Percentiles rank a stretch among this genome's conserved stretches.
Evolutionary conservation across 1,140 invertebrate genomes (phyloP).

Genomic region (Andricus grossulariae): DNA sequence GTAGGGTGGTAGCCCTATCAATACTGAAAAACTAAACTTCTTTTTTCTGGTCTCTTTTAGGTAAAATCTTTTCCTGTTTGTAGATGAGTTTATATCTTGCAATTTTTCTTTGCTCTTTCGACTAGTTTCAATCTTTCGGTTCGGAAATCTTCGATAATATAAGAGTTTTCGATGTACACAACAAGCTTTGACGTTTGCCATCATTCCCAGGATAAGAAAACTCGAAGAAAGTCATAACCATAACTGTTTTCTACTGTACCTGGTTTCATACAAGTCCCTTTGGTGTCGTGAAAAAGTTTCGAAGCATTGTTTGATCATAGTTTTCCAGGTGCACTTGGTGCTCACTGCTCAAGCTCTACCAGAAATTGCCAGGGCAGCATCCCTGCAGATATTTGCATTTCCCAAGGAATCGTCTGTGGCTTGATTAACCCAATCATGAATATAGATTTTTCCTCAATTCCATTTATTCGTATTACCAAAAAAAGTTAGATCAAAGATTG

Average conservation of each 20-base stretch:
- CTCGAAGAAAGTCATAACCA: constrained; percentile 24
- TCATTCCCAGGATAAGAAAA: constrained; percentile 14
- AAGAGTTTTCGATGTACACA: neutral
- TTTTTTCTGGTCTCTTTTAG: neutral
- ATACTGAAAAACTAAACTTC: neutral
- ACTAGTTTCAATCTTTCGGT: neutral
- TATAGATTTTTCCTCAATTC: constrained; percentile 32
- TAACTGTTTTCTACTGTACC: constrained; percentile 10
- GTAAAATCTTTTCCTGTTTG: neutral
- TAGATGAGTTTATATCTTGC: neutral
- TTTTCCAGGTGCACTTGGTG: constrained; percentile 8
- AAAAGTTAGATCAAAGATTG: neutral
- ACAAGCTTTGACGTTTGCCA: constrained; percentile 5
- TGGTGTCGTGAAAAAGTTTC: constrained; percentile 47
- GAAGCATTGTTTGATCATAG: constrained; percentile 48
- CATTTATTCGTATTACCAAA: neutral
- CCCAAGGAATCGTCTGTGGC: constrained; percentile 28
- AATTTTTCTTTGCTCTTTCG: neutral
- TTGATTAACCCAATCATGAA: constrained; percentile 29
- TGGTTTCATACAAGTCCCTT: constrained; percentile 31
- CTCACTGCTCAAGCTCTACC: neutral
- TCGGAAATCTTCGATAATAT: constrained; percentile 1
- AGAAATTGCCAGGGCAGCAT: constrained; percentile 14
- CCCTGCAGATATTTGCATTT: constrained; percentile 39
- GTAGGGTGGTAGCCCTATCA: too few species aligned